These are phyloP conservation scores for Drosophila macrothrix DNA, from an alignment of 2,888 invertebrate species.

Conservation along the genomic window DNA sequence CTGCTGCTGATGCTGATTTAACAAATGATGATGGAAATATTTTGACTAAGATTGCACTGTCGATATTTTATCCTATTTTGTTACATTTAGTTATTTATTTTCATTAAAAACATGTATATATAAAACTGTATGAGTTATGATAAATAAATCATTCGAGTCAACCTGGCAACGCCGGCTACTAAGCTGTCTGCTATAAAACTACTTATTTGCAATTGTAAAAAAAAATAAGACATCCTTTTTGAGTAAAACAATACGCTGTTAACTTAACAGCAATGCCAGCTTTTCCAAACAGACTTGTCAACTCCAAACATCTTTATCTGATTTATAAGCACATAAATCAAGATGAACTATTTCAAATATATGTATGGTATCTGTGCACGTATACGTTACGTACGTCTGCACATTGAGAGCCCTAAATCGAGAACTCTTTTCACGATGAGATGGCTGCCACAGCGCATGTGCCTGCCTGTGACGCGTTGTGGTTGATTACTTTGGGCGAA, in stretches of 20 bases:
- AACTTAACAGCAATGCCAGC: background rate
- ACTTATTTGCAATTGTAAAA: background rate
- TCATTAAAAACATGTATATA: background rate
- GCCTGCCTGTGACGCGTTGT: conserved; percentile 23
- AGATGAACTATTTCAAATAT: background rate
- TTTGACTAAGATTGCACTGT: background rate
- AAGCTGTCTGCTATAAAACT: background rate
- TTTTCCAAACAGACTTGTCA: background rate
- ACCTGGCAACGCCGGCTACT: background rate
- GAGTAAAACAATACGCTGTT: background rate
- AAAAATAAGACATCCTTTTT: background rate
- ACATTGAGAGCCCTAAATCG: conserved; percentile 21
- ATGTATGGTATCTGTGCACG: conserved; percentile 3
- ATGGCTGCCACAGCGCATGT: conserved; percentile 41
- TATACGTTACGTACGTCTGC: conserved; percentile 9
- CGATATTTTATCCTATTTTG: background rate
- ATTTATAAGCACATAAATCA: conserved; percentile 5
- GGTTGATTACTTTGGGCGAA: conserved; percentile 57
- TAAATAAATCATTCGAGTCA: background rate
- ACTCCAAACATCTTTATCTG: background rate
- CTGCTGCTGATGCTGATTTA: conserved; percentile 31
- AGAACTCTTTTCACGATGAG: conserved; percentile 9
- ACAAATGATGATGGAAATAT: background rate
- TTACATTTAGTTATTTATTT: background rate
- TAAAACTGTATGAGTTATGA: background rate